These are phyloP conservation scores for Popillia japonica DNA, from an alignment of 1,140 invertebrate genomes.

Conservation along the genomic window DNA sequence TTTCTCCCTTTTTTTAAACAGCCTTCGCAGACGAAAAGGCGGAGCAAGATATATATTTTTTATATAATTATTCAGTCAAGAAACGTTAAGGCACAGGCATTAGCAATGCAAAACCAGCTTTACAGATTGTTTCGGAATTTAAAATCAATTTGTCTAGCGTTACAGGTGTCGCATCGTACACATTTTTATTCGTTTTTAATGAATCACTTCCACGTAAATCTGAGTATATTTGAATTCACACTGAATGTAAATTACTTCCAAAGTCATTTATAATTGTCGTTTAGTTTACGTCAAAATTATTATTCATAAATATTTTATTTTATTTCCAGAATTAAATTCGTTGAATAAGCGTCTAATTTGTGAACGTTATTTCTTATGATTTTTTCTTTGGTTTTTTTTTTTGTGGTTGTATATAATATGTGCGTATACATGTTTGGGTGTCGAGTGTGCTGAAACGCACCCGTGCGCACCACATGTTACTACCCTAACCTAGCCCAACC, in stretches of 20 bases:
- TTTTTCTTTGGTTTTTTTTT: neutral
- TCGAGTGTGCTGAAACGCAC: constrained; percentile 18
- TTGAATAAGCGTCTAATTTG: neutral
- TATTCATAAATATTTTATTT: neutral
- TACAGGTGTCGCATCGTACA: constrained; percentile 11
- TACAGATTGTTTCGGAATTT: constrained; percentile 23
- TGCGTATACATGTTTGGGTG: neutral
- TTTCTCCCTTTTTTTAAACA: neutral
- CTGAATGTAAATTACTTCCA: neutral
- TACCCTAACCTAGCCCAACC: constrained; percentile 33
- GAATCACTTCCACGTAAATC: constrained; percentile 11
- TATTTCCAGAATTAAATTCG: neutral
- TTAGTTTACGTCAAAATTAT: too few relatives aligned
- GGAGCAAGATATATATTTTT: neutral
- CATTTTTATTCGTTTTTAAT: constrained; percentile 24
- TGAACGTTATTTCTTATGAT: neutral
- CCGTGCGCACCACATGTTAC: constrained; percentile 33
- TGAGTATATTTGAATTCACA: neutral
- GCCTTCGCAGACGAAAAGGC: neutral
- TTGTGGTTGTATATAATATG: neutral
- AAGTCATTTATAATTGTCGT: too few relatives aligned
- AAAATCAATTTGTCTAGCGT: constrained; percentile 11
- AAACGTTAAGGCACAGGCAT: neutral
- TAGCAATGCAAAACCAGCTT: constrained; percentile 14
- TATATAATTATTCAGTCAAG: constrained; percentile 4